phyloP scores from a whole-genome alignment of 2,113 vertebrate genomes.

The Tyrannus savana region DNA sequence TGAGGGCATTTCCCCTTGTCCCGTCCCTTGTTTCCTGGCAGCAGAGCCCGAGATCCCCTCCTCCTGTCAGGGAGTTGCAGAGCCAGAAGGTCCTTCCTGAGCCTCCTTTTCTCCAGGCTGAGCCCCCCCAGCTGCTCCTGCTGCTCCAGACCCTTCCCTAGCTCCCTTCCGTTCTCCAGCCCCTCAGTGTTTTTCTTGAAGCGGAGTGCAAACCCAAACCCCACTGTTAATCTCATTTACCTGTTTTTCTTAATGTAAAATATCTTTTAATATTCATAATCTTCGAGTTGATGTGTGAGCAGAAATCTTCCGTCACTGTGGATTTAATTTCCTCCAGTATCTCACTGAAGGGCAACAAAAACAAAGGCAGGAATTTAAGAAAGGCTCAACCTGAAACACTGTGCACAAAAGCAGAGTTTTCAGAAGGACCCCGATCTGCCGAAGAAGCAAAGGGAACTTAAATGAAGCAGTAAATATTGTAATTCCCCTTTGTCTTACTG shows the following conservation, averaged over 20 bases:
- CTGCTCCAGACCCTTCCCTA: not conserved
- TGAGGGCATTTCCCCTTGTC: not conserved
- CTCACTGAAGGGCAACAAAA: not conserved
- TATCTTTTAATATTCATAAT: slow-evolving; percentile 13
- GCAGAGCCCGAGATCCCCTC: not conserved
- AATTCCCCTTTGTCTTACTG: not conserved
- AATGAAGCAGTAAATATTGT: not conserved
- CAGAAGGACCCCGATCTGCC: not conserved
- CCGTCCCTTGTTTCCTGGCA: not conserved
- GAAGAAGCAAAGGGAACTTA: not conserved
- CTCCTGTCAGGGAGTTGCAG: not conserved
- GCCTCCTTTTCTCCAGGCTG: not conserved
- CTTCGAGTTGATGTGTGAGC: slow-evolving; percentile 64
- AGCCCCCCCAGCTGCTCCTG: not conserved
- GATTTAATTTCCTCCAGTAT: not conserved
- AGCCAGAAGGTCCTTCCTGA: not conserved
- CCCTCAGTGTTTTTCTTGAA: accelerated
- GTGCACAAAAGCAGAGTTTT: not conserved
- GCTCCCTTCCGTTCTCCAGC: not conserved
- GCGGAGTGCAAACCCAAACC: not conserved
- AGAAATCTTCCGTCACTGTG: slow-evolving; percentile 60
- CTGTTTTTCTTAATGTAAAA: not conserved
- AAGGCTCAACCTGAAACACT: accelerated
- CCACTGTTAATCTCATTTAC: slow-evolving; percentile 45
- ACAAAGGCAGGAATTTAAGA: not conserved